These are phyloP conservation scores for Echinops telfairi DNA, from an alignment of 2,113 vertebrate genomes.

Conservation along the genomic window DNA sequence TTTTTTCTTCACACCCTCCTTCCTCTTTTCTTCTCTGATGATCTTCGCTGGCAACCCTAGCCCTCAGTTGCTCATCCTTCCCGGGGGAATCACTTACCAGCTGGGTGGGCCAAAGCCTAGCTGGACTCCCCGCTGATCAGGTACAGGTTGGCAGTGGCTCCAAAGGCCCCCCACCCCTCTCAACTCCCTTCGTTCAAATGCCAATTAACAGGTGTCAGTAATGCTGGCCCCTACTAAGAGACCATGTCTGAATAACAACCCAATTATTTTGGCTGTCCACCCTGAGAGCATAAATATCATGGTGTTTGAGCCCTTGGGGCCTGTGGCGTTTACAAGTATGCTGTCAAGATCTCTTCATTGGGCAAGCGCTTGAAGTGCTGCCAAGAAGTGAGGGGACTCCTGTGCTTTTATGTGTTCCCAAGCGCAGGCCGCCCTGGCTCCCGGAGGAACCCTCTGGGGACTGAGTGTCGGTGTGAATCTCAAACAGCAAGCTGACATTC, in stretches of 20 bases:
- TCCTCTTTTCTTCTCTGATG: constrained; percentile 56
- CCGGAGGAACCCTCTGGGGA: constrained; percentile 86
- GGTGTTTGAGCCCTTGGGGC: constrained; percentile 89
- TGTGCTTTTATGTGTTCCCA: constrained; percentile 90
- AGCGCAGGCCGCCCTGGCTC: constrained; percentile 86
- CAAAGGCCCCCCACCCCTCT: constrained; percentile 37
- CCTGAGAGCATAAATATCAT: constrained; percentile 87
- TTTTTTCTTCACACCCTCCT: constrained; percentile 60
- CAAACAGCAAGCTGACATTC: constrained; percentile 89
- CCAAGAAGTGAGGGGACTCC: constrained; percentile 88
- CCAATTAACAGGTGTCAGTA: constrained; percentile 90
- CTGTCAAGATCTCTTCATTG: constrained; percentile 89
- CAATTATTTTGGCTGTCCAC: constrained; percentile 86
- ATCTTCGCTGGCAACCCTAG: constrained; percentile 25
- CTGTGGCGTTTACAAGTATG: constrained; percentile 91
- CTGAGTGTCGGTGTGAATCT: constrained; percentile 90
- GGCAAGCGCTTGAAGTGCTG: constrained; percentile 90
- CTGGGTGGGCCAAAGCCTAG: neutral
- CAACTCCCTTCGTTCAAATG: constrained; percentile 86
- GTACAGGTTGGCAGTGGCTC: constrained; percentile 70
- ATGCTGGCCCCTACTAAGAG: constrained; percentile 82
- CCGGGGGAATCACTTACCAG: constrained; percentile 17
- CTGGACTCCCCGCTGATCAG: constrained; percentile 54
- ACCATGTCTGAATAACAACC: constrained; percentile 85
- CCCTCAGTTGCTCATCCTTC: neutral